Base-by-base conservation (phyloP, 2,797 vertebrate species). In the Helicolenus hilgendorfi region DNA sequence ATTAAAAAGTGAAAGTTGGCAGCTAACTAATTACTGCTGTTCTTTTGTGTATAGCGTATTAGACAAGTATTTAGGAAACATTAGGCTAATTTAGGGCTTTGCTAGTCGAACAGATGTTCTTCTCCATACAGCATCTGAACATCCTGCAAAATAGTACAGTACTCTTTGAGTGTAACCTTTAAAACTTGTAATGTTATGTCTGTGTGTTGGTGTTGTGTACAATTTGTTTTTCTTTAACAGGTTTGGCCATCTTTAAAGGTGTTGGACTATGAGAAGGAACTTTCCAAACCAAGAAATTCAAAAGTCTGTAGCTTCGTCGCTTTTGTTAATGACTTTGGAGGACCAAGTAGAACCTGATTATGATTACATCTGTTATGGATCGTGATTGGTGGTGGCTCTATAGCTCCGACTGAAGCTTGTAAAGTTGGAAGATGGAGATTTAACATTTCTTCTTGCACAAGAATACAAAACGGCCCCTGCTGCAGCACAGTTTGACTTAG, bases 211-310 rank as follows among this genome's bases (percentile, higher is more conserved):
- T 95, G 87, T 95, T 97, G 87, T 98, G 95, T 97, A 92, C 95
- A 91, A 88, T 97, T 97, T 95, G 91, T 94, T 97, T 96, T 96
- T 93, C 92, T 95, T 96, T 97, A 96, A 98, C 97, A 98, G 97
- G 97, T 97, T 94, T 96, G 96, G 91, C 91, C 96, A 83, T 94
- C 94, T 92, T 92, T 88, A 93, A 95, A 93, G 93, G 88, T 96
- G 92, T 94, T 95, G 94, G 94, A 96, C 90, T 88, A 64, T 92
- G 91, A 92, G 84, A 95, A 91, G 92, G 91, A 94, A 90, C 83
- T 90, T 93, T 94, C 94, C 89, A 92, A 91, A 92, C 68, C 95
- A 93, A 93, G 92, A 92, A 77, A 85, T 86, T 90, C 77, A 77
- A 63, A 63, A 94, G 77, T 91, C 80, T 75, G 72, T 87, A 83